phyloP scores from a whole-genome alignment of 2,797 vertebrate genomes.

The Erpetoichthys calabaricus region DNA sequence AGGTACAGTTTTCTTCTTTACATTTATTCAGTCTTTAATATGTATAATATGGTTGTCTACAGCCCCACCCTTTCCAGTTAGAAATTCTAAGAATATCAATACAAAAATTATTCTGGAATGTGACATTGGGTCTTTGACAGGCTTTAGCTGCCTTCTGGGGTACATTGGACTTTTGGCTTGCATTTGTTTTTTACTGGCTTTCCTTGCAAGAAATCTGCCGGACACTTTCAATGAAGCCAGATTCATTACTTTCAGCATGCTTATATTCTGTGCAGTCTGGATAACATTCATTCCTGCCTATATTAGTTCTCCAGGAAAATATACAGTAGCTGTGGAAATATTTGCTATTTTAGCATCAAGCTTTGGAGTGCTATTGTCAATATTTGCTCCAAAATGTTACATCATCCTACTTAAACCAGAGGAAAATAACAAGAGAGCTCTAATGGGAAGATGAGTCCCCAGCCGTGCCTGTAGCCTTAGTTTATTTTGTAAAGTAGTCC shows the following conservation, averaged over 20 bases:
- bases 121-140: conserved; percentile 37
- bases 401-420: conserved; percentile 43
- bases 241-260: conserved; percentile 44
- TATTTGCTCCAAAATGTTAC: conserved; percentile 51
- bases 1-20: conserved; percentile 37
- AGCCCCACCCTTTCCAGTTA: conserved; percentile 33
- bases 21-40: conserved; percentile 39
- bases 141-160: conserved; percentile 47
- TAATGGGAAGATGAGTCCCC: conserved; percentile 17
- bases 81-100: conserved; percentile 31
- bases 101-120: conserved; percentile 40
- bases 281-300: conserved; percentile 52
- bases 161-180: conserved; percentile 48
- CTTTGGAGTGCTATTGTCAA: conserved; percentile 44
- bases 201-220: conserved; percentile 44
- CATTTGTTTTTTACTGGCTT: conserved; percentile 42
- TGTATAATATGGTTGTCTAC: conserved; percentile 40
- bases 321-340: conserved; percentile 44
- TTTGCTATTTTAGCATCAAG: conserved; percentile 51
- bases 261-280: conserved; percentile 57
- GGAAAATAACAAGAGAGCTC: conserved; percentile 35
- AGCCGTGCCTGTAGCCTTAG: too few species aligned
- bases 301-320: conserved; percentile 47
- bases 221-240: conserved; percentile 53
- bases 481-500: too few species aligned